Percentiles rank a stretch among this genome's conserved stretches.
Conservation (phyloP, 64 coral and sea anemone genomes). For the Montipora efflorescens region DNA sequence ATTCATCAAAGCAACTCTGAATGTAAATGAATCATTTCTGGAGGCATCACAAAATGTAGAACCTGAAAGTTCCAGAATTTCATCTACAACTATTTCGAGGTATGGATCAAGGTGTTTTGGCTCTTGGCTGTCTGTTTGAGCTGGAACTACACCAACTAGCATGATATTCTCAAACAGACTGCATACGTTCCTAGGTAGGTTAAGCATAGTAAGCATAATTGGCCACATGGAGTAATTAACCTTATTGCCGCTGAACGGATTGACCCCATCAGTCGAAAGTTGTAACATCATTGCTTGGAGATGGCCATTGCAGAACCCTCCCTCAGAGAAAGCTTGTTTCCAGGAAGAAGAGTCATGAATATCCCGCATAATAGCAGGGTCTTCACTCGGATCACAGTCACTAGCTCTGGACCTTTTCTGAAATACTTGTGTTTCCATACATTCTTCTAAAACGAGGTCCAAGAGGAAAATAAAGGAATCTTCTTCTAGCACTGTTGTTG, state of each 20-base stretch:
- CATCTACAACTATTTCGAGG: slow-evolving; percentile 25
- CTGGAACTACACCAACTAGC: slow-evolving; percentile 41
- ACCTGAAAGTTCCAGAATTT: not conserved
- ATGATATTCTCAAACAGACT: slow-evolving; percentile 4
- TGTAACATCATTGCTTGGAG: not conserved
- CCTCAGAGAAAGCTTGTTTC: too few species aligned
- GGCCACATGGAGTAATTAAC: slow-evolving; percentile 43
- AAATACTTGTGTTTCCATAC: slow-evolving; percentile 24
- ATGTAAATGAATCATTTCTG: not conserved
- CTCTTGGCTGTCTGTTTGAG: not conserved
- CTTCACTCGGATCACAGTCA: too few species aligned
- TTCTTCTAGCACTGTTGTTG: not conserved
- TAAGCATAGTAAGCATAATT: not conserved
- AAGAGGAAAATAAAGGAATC: not conserved
- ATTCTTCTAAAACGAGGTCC: slow-evolving; percentile 9
- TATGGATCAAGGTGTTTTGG: not conserved
- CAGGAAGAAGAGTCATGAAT: too few species aligned
- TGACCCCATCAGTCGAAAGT: slow-evolving; percentile 19
- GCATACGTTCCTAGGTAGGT: not conserved
- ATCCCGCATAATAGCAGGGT: too few species aligned
- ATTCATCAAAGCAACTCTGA: not conserved
- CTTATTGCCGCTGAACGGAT: slow-evolving; percentile 24
- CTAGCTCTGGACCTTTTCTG: slow-evolving; percentile 5
- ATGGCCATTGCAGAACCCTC: too few species aligned
- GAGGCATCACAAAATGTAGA: not conserved